Conservation (phyloP, 2,113 vertebrate species). For the Thinocorus orbignyianus region DNA sequence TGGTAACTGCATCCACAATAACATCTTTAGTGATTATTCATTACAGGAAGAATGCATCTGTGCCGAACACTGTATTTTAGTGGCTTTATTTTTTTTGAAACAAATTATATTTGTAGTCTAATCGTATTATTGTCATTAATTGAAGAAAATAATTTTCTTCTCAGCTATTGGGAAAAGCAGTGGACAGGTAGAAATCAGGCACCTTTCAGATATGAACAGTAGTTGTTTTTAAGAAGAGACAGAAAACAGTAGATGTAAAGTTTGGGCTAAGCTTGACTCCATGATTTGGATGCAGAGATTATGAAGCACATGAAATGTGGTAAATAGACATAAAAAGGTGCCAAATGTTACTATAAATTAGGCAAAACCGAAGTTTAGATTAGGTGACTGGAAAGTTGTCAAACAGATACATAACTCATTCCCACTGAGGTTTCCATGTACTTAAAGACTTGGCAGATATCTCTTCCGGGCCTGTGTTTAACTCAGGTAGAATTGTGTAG, state of each 20-base stretch:
- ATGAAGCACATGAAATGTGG: neutral
- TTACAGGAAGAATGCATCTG: slow-evolving; percentile 57
- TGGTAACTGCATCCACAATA: slow-evolving; percentile 67
- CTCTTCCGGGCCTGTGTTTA: neutral
- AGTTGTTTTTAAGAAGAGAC: neutral
- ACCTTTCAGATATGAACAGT: neutral
- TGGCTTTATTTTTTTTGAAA: neutral
- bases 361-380: neutral
- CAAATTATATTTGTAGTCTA: slow-evolving; percentile 29
- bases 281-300: neutral
- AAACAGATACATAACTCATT: neutral
- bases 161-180: neutral
- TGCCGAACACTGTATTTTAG: slow-evolving; percentile 47
- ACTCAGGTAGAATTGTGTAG: neutral
- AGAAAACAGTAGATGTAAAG: neutral
- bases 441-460: neutral
- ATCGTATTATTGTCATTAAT: slow-evolving; percentile 30
- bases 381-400: neutral
- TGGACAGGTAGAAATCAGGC: neutral
- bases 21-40: slow-evolving; percentile 68
- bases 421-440: neutral
- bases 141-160: neutral
- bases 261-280: neutral
- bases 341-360: neutral
- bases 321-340: neutral